A percentile compares a stretch with the other conserved stretches of the same genome.
These are phyloP conservation scores for Drosophila pallidifrons DNA, from an alignment of 1,140 invertebrate species.

Conservation along the genomic window DNA sequence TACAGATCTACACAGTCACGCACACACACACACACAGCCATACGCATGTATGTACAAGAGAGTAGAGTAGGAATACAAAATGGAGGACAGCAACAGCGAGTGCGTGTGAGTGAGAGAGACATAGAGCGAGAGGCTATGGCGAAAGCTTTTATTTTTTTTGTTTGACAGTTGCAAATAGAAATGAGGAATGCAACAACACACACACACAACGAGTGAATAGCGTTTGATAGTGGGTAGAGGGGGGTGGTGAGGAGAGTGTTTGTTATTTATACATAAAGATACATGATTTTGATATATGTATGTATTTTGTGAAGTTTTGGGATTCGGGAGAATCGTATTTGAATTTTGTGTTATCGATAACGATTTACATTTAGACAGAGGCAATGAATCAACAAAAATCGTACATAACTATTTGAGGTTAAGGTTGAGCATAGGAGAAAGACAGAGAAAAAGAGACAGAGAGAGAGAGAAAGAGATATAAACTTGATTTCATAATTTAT, in stretches of 20 bases:
- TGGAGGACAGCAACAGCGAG: slow-evolving; percentile 23
- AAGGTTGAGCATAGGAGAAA: slow-evolving; percentile 62
- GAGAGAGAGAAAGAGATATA: slow-evolving; percentile 67
- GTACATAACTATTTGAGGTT: slow-evolving; percentile 61
- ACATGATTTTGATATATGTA: background rate
- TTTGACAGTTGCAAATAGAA: background rate
- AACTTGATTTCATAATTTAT: slow-evolving; percentile 56
- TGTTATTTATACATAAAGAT: background rate
- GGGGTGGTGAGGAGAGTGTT: too few relatives aligned
- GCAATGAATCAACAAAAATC: slow-evolving; percentile 37
- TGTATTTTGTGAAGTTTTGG: slow-evolving; percentile 5
- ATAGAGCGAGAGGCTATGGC: slow-evolving; percentile 7
- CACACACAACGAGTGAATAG: background rate
- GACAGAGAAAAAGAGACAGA: slow-evolving; percentile 43
- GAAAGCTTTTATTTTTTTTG: background rate
- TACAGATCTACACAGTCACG: slow-evolving; percentile 33
- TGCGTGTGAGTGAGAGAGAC: slow-evolving; percentile 8
- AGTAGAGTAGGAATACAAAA: slow-evolving; percentile 32
- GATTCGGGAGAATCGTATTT: background rate
- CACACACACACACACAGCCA: slow-evolving; percentile 12
- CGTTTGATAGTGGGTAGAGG: background rate
- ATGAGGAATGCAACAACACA: slow-evolving; percentile 4
- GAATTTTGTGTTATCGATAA: slow-evolving; percentile 33
- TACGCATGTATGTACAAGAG: slow-evolving; percentile 31
- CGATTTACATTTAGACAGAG: slow-evolving; percentile 58